Percentiles rank a stretch among this genome's conserved stretches.
These are phyloP conservation scores for Hypotaenidia philippensis DNA, from an alignment of 2,797 vertebrate genomes.

Conservation along the genomic window DNA sequence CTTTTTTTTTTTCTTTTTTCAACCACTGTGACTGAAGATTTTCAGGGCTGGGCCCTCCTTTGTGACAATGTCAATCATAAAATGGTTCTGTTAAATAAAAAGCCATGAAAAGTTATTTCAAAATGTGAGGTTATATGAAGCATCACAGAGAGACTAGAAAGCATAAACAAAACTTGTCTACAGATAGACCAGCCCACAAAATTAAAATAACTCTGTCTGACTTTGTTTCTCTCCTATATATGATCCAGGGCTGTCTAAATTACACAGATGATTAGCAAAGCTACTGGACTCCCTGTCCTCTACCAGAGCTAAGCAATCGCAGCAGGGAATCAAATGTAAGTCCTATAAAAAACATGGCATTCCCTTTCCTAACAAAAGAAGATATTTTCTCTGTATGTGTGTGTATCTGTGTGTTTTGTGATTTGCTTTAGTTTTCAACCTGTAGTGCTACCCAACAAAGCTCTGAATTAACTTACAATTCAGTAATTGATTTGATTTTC, in stretches of 20 bases:
- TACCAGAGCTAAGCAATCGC: background rate
- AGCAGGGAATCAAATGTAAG: background rate
- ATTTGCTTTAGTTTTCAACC: background rate
- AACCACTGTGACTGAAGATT: background rate
- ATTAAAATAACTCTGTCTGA: background rate
- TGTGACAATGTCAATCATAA: background rate
- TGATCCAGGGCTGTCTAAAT: background rate
- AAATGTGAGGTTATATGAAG: background rate
- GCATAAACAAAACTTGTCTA: background rate
- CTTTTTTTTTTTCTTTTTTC: too few species aligned
- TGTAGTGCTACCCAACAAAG: background rate
- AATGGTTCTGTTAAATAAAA: background rate
- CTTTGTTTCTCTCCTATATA: background rate
- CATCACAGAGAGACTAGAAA: background rate
- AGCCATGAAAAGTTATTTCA: background rate
- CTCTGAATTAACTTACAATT: background rate
- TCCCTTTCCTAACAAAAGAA: background rate
- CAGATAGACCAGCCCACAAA: background rate
- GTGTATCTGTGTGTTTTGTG: rapidly evolving
- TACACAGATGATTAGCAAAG: background rate
- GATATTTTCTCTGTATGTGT: background rate
- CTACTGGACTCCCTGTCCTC: background rate
- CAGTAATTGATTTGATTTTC: background rate
- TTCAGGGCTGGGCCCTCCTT: background rate
- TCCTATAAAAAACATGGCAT: background rate